Conservation (phyloP, 1,140 invertebrate genomes). For the Drosophila pectinifera region DNA sequence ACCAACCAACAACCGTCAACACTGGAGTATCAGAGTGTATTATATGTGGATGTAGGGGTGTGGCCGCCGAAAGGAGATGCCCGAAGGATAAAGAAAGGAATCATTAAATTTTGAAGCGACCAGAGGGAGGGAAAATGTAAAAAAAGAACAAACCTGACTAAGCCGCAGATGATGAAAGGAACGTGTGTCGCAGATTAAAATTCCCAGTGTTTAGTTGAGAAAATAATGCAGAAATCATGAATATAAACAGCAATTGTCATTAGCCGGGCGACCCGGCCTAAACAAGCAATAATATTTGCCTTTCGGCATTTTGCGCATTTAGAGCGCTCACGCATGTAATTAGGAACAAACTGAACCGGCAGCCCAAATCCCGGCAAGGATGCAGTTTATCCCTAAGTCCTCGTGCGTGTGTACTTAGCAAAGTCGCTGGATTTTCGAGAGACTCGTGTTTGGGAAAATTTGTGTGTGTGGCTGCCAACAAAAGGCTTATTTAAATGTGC, state of each 20-base stretch:
- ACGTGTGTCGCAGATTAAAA: slow-evolving; percentile 63
- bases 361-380: slow-evolving; percentile 1
- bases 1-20: slow-evolving; percentile 46
- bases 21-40: slow-evolving; percentile 39
- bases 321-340: slow-evolving; percentile 68
- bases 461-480: slow-evolving; percentile 31
- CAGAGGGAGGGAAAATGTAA: neutral
- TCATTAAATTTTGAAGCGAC: slow-evolving; percentile 35
- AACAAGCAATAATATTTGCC: slow-evolving; percentile 65
- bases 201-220: slow-evolving; percentile 42
- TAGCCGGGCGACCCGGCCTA: slow-evolving; percentile 27
- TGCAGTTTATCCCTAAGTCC: slow-evolving; percentile 42
- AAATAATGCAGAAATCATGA: slow-evolving; percentile 45
- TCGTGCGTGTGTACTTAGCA: slow-evolving; percentile 61
- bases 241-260: slow-evolving; percentile 44
- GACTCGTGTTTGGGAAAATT: slow-evolving; percentile 19
- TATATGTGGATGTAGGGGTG: slow-evolving; percentile 22
- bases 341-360: slow-evolving; percentile 51
- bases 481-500: slow-evolving; percentile 64
- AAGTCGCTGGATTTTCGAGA: slow-evolving; percentile 62
- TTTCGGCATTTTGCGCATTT: slow-evolving; percentile 59
- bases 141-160: slow-evolving; percentile 52
- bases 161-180: slow-evolving; percentile 52
- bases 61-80: slow-evolving; percentile 42
- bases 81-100: slow-evolving; percentile 37